These are phyloP conservation scores for Oncopodura yosiiana DNA, from an alignment of 1,140 invertebrate genomes.

Conservation along the genomic window DNA sequence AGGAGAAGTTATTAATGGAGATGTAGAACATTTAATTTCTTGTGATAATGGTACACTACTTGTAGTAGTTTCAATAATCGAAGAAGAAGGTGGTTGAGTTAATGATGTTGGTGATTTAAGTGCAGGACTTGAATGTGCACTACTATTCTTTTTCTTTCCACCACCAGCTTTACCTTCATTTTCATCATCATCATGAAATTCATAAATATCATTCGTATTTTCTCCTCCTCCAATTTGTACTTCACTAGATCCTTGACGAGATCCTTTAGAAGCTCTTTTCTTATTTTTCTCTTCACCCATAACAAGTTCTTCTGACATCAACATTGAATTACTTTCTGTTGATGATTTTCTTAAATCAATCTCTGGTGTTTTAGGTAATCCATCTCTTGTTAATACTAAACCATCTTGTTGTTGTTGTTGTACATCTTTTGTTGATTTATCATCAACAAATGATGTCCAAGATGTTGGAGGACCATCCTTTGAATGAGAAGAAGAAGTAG, in stretches of 20 bases:
- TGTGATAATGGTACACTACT: neutral
- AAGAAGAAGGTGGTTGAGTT: slow-evolving; percentile 11
- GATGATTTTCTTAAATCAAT: slow-evolving; percentile 11
- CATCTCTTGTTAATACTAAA: neutral
- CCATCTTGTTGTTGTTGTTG: neutral
- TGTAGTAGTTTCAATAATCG: neutral
- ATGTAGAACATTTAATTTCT: slow-evolving; percentile 52
- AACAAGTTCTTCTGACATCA: neutral
- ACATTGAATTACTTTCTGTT: neutral
- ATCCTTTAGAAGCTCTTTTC: slow-evolving; percentile 4
- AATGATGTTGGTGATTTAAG: slow-evolving; percentile 14
- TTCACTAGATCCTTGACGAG: slow-evolving; percentile 14
- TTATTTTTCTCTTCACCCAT: slow-evolving; percentile 3
- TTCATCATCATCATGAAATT: slow-evolving; percentile 37
- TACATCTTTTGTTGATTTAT: slow-evolving; percentile 21
- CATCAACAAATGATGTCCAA: slow-evolving; percentile 7
- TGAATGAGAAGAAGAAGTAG: neutral
- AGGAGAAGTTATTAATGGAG: too few species aligned
- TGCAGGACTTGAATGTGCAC: slow-evolving; percentile 15
- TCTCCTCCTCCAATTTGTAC: neutral
- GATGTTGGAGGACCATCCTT: neutral
- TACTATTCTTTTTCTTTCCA: slow-evolving; percentile 7
- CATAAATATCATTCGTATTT: slow-evolving; percentile 32
- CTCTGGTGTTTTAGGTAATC: slow-evolving; percentile 19
- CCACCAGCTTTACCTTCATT: slow-evolving; percentile 12